Evolutionary conservation across 2,797 vertebrate genomes (phyloP), one percentile per base, ranked within the genome.

Genomic region (Poeciliopsis turneri): DNA sequence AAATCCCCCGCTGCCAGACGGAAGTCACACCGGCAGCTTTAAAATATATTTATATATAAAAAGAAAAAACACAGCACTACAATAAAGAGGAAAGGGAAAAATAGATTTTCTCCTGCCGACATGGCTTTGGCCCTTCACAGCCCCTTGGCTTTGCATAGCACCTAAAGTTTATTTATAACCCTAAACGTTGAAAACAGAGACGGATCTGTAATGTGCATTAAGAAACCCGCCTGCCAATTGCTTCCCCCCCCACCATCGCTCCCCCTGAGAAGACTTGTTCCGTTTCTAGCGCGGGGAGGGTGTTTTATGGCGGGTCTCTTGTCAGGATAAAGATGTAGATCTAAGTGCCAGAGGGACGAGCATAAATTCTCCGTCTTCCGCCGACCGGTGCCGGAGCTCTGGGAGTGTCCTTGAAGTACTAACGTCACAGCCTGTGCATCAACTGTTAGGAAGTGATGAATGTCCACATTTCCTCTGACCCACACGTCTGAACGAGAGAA

Each of bases 111-210:
- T 92, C 93, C 92, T 87, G 89, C 93, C 91, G 90, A 90, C 89
- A 88, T 90, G 87, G 91, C 93, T 83, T 84, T 61, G 85, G 87
- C 89, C 89, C 92, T 92, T 90, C 90, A 92, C 84, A 90, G 89
- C 88, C 81, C 61, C 71, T 59, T 80, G 90, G 92, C 89, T 89
- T 90, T 78, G 87, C 75, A 87, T 28, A 33, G 82, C 85, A 80
- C 86, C 81, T 18, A 78, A 82, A n/a, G 75, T 90, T 10, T 95
- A 94, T 95, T 93, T 95, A 94, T 94, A 94, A 89, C n/a, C 91
- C 83, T 80, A 91, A 94, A 95, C 90, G 92, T 91, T 90, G 92
- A 94, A 95, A 95, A 92, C 95, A 95, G 94, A 93, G 88, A 83
- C 86, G 81, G 89, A 85, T 92, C 93, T 91, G 92, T 88, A 82